Base-by-base conservation (phyloP, 2,888 invertebrate species). In the Chrysotoxum bicinctum region DNA sequence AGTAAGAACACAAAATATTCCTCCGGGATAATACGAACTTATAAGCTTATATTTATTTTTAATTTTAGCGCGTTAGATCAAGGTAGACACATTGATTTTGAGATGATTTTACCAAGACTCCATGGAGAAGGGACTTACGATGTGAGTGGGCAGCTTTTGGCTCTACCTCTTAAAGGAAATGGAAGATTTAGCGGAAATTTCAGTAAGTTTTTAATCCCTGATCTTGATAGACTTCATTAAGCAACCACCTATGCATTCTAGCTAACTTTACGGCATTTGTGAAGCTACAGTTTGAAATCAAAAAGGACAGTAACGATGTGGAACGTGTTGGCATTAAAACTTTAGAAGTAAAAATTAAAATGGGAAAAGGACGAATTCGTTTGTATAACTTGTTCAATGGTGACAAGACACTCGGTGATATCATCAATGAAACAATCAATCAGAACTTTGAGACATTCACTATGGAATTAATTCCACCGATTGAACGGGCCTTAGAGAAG, bases 371-470 rank as follows among this genome's bases (percentile, higher is more conserved):
- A 0, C 92, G 93, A 12, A 92, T 96, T 87, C 93, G 94, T 83
- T 91, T 97, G 48, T 94, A 95, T n/a, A 94, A 96, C 91, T 92
- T 96, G 5, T 96, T 96, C 89, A 94, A 95, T 76, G 95, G 95
- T 0, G 95, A 96, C 87, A 93, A 93, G 80, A 94, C 95, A 87
- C 90, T 96, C 14, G 95, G 95, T 45, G 93, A 94, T 56, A 94
- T 95, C 6, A 95, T 96, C 94, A 96, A 96, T 90, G 90, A 91
- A n/a, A 90, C 91, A 0, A 90, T 91, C 62, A 91, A 91, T 88
- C 90, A 91, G 62, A 96, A 96, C 90, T 96, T 96, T 94, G 93
- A 94, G 88, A 93, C 93, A 43, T 93, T 97, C 1, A 93, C 95
- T 0, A 94, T 94, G 66, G 96, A 96, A 89, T 93, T 97, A 6